Evolutionary conservation across 2,797 vertebrate genomes (phyloP).

Genomic region (Tympanoctomys barrerae): DNA sequence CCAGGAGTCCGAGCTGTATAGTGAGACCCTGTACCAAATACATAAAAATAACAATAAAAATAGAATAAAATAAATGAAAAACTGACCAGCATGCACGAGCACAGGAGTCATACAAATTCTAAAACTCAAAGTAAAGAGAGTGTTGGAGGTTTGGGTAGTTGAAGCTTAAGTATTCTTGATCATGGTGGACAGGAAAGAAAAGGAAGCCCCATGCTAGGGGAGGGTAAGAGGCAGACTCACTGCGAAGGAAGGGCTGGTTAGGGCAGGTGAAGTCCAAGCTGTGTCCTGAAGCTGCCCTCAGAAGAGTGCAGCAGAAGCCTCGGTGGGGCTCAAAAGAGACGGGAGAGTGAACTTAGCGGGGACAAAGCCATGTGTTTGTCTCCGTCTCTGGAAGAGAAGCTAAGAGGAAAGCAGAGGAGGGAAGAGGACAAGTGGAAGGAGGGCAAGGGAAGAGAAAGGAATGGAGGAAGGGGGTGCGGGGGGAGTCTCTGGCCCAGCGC

Average conservation of each 20-base stretch:
- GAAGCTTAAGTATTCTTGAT: not conserved
- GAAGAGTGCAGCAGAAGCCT: not conserved
- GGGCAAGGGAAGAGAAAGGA: not conserved
- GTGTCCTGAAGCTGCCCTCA: too few species aligned
- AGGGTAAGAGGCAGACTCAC: not conserved
- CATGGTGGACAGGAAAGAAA: not conserved
- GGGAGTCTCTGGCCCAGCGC: accelerated
- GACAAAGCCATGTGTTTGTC: not conserved
- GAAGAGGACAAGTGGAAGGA: not conserved
- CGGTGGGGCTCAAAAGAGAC: not conserved
- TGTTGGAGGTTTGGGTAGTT: not conserved
- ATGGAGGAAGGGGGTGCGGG: not conserved
- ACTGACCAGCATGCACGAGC: not conserved
- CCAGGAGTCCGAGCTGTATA: too few species aligned
- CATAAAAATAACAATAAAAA: too few species aligned
- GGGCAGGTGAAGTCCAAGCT: too few species aligned
- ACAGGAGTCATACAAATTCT: not conserved
- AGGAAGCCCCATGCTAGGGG: not conserved
- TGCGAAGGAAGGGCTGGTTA: not conserved
- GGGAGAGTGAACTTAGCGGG: not conserved
- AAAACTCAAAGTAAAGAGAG: not conserved
- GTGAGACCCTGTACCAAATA: too few species aligned
- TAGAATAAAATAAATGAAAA: not conserved
- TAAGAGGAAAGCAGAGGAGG: not conserved
- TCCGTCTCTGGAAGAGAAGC: not conserved